Evolutionary conservation across 2,797 vertebrate species (phyloP), one percentile per base, ranked within the genome.

Genomic region (Sebastes minor): DNA sequence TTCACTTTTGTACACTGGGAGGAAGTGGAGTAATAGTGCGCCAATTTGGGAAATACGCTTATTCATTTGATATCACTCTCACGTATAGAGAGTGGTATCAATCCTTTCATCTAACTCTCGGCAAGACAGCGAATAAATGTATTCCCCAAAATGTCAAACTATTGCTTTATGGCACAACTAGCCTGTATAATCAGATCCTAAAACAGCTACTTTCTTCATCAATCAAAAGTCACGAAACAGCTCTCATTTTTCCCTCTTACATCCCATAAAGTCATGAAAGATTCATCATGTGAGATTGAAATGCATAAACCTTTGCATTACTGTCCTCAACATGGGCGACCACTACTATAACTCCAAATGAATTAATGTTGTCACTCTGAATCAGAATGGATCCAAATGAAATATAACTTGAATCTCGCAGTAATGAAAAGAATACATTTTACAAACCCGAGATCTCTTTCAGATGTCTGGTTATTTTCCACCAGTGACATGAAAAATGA

Each of bases 281-380:
- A 91, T 91, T 92, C 82, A 88, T 86, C 72, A 60, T 69, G 66
- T 57, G 62, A 91, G 82, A 91, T 84, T 87, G 76, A 88, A 89
- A 81, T 88, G 74, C 81, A 89, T 89, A 81, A 93, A 87, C 90
- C 63, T 88, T 77, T 53, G 77, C 74, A 74, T 63, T 23, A 57
- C 80, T 49, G 73, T 86, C 81, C 72, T 78, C 65, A 42, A 67
- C 62, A 68, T 61, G 14, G 72, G 11, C 9, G 57, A 83, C 89
- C 77, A 53, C 80, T 74, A 12, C 33, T 74, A 52, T 73, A 66
- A 76, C 76, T 85, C 67, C 33, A 75, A 85, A 88, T 74, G 38
- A 86, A 84, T 88, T 74, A 20, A 74, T 82, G 33, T 68, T 81
- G 76, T 82, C 16, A 18, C 63, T 82, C 74, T 71, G 71, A 85